Evolutionary conservation across 2,113 vertebrate species (phyloP), one percentile per base, ranked within the genome.

Genomic region (Apaloderma vittatum): DNA sequence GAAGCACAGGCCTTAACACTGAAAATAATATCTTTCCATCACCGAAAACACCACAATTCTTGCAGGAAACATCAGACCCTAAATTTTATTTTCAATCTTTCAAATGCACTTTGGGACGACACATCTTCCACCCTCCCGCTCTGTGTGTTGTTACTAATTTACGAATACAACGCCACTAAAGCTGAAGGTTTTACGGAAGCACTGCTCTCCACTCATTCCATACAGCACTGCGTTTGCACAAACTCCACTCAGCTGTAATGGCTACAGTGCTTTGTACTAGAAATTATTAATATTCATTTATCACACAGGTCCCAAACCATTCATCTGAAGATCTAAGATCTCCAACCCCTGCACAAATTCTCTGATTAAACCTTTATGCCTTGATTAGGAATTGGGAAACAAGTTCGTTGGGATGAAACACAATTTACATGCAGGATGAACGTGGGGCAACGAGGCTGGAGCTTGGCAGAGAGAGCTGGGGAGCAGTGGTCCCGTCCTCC

Each of bases 341-440:
- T 94, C 92, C 90, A 88, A 86, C 79, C 66, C 72, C 81, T 21
- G 37, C 75, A 67, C 85, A 88, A 90, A 94, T 71, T 63, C 72
- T 57, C 83, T 86, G 57, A 65, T 94, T 92, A 92, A 74, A 55
- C 55, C 76, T 81, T 75, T 78, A 67, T 1, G 27, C 86, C 88
- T 80, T 84, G 90, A 92, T 96, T 92, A 90, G 88, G 68, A 66
- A 36, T 37, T 12, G 66, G 66, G 29, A 79, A 90, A 73, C 58
- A n/a, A 79, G 67, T 65, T 83, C 52, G 49, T 84, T 55, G 40
- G 32, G 73, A 87, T 72, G 15, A 49, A 72, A 55, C 30, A 36
- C 6, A 15, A 54, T 67, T 92, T 76, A 65, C 59, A 17, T 49
- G 49, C 5, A 30, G 37, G 79, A 72, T 48, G 84, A 72, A 13